These are phyloP conservation scores for Centroberyx gerrardi DNA, from an alignment of 2,797 vertebrate species.

Conservation along the genomic window DNA sequence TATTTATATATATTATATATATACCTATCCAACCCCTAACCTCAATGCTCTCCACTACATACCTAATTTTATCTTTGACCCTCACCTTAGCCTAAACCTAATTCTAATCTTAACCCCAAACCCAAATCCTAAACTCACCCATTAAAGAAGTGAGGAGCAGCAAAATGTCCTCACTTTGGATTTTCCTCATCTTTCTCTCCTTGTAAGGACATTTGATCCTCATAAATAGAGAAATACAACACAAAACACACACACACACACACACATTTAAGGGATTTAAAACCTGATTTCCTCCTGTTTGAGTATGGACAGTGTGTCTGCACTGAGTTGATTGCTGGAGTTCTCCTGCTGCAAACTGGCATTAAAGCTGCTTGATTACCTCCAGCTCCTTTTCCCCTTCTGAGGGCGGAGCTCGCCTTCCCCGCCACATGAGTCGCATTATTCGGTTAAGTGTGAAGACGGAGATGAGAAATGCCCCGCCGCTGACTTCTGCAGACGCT, in stretches of 20 bases:
- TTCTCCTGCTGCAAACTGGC: conserved; percentile 31
- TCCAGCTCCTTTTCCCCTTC: neutral
- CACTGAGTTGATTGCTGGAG: conserved; percentile 27
- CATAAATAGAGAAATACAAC: neutral
- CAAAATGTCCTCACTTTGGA: no score
- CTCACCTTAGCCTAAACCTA: no score
- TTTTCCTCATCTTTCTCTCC: neutral
- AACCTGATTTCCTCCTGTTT: conserved; percentile 3
- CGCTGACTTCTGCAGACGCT: conserved; percentile 5
- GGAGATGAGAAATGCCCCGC: conserved; percentile 11
- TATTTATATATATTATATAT: no score
- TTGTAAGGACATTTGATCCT: neutral
- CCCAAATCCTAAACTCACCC: no score
- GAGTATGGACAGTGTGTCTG: conserved; percentile 9
- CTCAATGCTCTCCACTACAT: neutral
- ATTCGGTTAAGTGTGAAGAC: conserved; percentile 24
- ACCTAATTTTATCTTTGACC: neutral
- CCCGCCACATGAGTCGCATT: neutral
- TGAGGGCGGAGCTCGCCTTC: conserved; percentile 16
- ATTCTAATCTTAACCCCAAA: neutral
- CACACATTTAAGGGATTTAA: conserved; percentile 3
- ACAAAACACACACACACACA: neutral
- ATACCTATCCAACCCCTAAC: no score
- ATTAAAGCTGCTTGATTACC: conserved; percentile 41
- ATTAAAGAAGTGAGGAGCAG: no score